Percentiles rank a stretch among this genome's conserved stretches.
Conservation (phyloP, 2,888 invertebrate species). For the Trissoscelio sp. region DNA sequence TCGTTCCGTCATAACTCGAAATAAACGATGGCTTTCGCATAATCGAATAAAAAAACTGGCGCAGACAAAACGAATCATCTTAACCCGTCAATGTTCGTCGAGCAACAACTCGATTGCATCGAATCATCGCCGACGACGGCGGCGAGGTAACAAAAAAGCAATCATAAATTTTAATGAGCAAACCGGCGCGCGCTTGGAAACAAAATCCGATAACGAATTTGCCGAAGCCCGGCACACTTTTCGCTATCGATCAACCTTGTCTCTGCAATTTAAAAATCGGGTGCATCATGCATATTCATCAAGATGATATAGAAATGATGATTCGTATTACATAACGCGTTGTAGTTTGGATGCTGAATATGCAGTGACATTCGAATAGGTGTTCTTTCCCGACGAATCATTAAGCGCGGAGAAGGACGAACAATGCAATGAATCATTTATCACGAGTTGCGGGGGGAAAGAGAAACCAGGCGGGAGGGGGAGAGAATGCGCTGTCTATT, state of each 20-base stretch:
- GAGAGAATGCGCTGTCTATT: slow-evolving; percentile 35
- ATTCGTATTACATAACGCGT: slow-evolving; percentile 9
- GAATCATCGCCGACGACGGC: background rate
- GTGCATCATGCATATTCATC: slow-evolving; percentile 24
- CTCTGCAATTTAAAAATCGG: slow-evolving; percentile 8
- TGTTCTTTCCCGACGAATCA: slow-evolving; percentile 17
- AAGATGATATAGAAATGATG: slow-evolving; percentile 27
- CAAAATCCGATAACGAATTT: background rate
- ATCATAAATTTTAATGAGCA: background rate
- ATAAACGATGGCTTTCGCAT: background rate
- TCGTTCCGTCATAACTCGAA: background rate
- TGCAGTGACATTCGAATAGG: slow-evolving; percentile 3
- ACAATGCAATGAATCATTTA: slow-evolving; percentile 46
- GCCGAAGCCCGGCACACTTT: slow-evolving; percentile 1
- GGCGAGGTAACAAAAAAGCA: background rate
- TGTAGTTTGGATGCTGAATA: slow-evolving; percentile 31
- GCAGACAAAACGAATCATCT: background rate
- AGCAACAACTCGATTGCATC: background rate
- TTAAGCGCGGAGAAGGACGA: slow-evolving; percentile 36
- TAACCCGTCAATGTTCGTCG: background rate
- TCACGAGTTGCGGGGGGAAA: background rate
- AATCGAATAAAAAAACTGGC: background rate
- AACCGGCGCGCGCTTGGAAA: background rate
- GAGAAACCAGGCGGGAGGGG: background rate
- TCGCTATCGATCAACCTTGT: slow-evolving; percentile 17